phyloP scores from a whole-genome alignment of 53 echinoderm and acorn worm genomes.

The Echinometra lucunter region DNA sequence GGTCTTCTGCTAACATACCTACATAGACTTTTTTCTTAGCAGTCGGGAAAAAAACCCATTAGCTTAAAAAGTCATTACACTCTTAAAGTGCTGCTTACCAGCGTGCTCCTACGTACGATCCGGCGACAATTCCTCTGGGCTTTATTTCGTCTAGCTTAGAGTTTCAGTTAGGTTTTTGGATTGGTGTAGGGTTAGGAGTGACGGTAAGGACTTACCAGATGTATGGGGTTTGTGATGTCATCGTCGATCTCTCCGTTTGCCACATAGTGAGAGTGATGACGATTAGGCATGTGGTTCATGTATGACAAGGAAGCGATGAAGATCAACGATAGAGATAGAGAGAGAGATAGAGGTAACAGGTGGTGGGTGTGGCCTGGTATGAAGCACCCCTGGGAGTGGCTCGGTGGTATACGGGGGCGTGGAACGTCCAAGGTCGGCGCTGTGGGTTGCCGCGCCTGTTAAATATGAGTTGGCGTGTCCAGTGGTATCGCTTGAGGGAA shows the following conservation, averaged over 20 bases:
- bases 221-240: conserved; percentile 92
- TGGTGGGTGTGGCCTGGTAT: conserved; percentile 60
- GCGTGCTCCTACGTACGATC: too few relatives aligned
- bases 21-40: too few relatives aligned
- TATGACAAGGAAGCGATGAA: conserved; percentile 54
- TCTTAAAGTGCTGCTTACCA: too few relatives aligned
- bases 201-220: conserved; percentile 84
- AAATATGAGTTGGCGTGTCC: neutral
- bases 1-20: too few relatives aligned
- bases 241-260: conserved; percentile 91
- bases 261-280: conserved; percentile 79
- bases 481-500: neutral
- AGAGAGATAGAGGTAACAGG: conserved; percentile 40
- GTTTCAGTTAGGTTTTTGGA: too few relatives aligned
- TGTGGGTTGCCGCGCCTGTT: neutral
- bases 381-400: conserved; percentile 12
- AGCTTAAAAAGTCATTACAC: too few relatives aligned
- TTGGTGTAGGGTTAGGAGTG: too few relatives aligned
- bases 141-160: too few relatives aligned
- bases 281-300: conserved; percentile 87
- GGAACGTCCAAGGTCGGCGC: too few relatives aligned
- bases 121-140: too few relatives aligned
- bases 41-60: too few relatives aligned
- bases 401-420: neutral
- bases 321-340: conserved; percentile 22